phyloP scores from a whole-genome alignment of 1,140 invertebrate genomes.

The Propsilocerus akamusi region DNA sequence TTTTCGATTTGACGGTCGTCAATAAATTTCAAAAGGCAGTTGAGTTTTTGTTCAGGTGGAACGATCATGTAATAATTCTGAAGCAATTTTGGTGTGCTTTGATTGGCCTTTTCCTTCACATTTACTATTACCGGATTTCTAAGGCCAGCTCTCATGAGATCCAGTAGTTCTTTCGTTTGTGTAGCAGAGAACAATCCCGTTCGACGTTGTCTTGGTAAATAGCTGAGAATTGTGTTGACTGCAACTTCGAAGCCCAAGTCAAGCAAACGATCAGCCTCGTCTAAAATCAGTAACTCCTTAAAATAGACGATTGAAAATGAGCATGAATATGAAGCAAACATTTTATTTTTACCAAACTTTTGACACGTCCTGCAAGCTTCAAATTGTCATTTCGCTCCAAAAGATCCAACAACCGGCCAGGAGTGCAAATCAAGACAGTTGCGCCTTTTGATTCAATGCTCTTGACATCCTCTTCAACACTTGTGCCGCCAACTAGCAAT shows the following conservation, averaged over 20 bases:
- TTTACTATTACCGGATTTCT: slow-evolving; percentile 84
- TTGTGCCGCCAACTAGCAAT: slow-evolving; percentile 69
- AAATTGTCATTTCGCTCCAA: slow-evolving; percentile 42
- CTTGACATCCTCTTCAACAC: slow-evolving; percentile 49
- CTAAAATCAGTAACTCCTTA: slow-evolving; percentile 81
- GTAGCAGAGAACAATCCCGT: slow-evolving; percentile 98
- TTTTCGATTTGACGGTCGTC: slow-evolving; percentile 37
- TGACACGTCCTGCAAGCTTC: slow-evolving; percentile 44
- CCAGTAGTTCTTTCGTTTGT: slow-evolving; percentile 86
- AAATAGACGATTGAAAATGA: slow-evolving; percentile 10
- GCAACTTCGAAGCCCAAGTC: slow-evolving; percentile 80
- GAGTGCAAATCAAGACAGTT: slow-evolving; percentile 81
- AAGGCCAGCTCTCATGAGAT: slow-evolving; percentile 81
- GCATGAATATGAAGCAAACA: too few species aligned
- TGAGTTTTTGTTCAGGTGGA: slow-evolving; percentile 31
- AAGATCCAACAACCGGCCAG: slow-evolving; percentile 80
- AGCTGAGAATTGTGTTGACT: slow-evolving; percentile 79
- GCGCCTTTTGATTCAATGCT: slow-evolving; percentile 48
- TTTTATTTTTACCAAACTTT: slow-evolving; percentile 54
- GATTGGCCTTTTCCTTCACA: slow-evolving; percentile 68
- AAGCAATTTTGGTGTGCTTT: slow-evolving; percentile 62
- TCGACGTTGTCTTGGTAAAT: slow-evolving; percentile 78
- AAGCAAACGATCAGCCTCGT: slow-evolving; percentile 91
- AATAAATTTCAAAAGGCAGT: slow-evolving; percentile 24
- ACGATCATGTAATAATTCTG: slow-evolving; percentile 75